These are phyloP conservation scores for Torymus tubicola DNA, from an alignment of 2,888 invertebrate genomes.

Conservation along the genomic window DNA sequence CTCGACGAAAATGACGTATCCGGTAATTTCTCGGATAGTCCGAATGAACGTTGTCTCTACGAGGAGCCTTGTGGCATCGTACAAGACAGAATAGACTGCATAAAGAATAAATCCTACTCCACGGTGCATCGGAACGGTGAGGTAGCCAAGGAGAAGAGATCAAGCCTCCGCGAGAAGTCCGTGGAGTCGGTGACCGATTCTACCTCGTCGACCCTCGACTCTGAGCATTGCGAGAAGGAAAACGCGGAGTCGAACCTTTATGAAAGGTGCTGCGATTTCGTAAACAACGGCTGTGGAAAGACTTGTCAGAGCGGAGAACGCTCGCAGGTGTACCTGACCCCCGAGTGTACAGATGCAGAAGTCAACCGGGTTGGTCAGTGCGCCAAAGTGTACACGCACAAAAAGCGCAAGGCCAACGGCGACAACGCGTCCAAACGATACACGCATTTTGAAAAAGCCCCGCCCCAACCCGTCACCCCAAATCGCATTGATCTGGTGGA, in stretches of 20 bases:
- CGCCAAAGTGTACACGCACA: slow-evolving; percentile 72
- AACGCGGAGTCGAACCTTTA: slow-evolving; percentile 60
- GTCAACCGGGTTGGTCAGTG: slow-evolving; percentile 68
- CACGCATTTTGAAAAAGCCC: slow-evolving; percentile 48
- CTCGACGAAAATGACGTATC: slow-evolving; percentile 46
- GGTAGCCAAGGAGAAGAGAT: slow-evolving; percentile 21
- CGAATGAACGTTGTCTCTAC: slow-evolving; percentile 46
- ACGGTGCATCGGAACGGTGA: slow-evolving; percentile 41
- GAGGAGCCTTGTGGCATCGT: slow-evolving; percentile 43
- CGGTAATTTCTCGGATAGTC: slow-evolving; percentile 43
- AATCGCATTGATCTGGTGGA: slow-evolving; percentile 71
- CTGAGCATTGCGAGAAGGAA: slow-evolving; percentile 54
- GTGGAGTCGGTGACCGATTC: slow-evolving; percentile 54
- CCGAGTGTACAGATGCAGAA: slow-evolving; percentile 57
- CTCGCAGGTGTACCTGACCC: slow-evolving; percentile 29
- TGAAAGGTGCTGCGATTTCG: slow-evolving; percentile 68
- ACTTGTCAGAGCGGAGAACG: slow-evolving; percentile 20
- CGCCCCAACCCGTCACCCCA: slow-evolving; percentile 61
- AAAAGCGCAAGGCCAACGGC: slow-evolving; percentile 68
- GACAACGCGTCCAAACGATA: slow-evolving; percentile 56
- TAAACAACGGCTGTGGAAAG: slow-evolving; percentile 59
- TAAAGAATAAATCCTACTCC: slow-evolving; percentile 42
- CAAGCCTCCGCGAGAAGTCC: slow-evolving; percentile 44
- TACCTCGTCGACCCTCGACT: slow-evolving; percentile 49
- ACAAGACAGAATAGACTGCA: slow-evolving; percentile 26